These are phyloP conservation scores for Trachymyrmex cornetzi DNA, from an alignment of 1,140 invertebrate genomes.

Conservation along the genomic window DNA sequence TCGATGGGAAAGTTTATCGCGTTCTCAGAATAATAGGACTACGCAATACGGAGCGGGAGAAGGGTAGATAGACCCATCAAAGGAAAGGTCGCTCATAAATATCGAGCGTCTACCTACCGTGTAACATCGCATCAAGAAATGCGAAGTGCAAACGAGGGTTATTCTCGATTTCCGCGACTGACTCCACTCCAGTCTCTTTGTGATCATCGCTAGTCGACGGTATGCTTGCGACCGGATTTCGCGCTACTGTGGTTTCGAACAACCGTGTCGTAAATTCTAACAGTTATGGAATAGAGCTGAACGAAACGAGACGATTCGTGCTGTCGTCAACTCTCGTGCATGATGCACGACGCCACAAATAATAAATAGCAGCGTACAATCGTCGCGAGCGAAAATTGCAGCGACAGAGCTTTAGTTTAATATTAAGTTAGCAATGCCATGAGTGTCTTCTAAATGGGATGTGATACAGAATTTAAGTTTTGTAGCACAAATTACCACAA, in stretches of 20 bases:
- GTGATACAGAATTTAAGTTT: too few relatives aligned
- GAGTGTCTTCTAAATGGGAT: too few relatives aligned
- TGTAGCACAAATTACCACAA: too few relatives aligned
- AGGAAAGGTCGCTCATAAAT: constrained; percentile 28
- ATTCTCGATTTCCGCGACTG: constrained; percentile 15
- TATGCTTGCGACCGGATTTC: too few relatives aligned
- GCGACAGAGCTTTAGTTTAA: background rate
- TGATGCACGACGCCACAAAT: background rate
- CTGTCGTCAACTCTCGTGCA: background rate
- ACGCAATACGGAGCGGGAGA: too few relatives aligned
- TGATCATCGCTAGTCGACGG: background rate
- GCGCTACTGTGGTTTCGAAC: background rate
- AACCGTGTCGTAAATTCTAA: constrained; percentile 1
- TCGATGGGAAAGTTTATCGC: constrained; percentile 26
- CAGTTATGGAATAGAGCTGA: background rate
- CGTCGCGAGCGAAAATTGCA: background rate
- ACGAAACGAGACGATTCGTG: background rate
- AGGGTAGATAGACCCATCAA: background rate
- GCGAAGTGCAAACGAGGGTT: background rate
- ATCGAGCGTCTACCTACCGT: constrained; percentile 20
- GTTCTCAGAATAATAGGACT: constrained; percentile 35
- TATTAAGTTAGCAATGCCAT: too few relatives aligned
- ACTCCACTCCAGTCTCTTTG: background rate
- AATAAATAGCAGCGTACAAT: background rate
- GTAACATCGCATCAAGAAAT: background rate